Evolutionary conservation across 2,113 vertebrate species (phyloP).

Genomic region (Scophthalmus maximus): DNA sequence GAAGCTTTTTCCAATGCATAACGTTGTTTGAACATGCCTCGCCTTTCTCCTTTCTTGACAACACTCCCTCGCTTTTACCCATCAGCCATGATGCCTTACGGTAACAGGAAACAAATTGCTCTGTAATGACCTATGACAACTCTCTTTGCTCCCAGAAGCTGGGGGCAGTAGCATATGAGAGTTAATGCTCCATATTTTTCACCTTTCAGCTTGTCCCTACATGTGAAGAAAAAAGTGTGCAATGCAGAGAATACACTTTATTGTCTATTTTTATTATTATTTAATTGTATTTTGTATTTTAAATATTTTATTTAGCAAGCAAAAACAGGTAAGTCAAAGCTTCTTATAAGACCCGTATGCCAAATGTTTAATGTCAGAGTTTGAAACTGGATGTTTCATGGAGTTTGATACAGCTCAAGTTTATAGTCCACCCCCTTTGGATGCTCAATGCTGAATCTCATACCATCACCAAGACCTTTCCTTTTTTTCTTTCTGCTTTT

Average conservation of each 20-base stretch:
- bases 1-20: conserved; percentile 39
- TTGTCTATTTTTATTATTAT: background rate
- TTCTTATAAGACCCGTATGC: too few relatives aligned
- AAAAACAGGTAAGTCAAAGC: background rate
- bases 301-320: background rate
- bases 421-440: too few relatives aligned
- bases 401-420: too few relatives aligned
- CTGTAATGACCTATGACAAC: conserved; percentile 57
- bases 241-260: background rate
- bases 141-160: conserved; percentile 49
- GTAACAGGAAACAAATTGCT: conserved; percentile 71
- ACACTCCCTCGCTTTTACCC: conserved; percentile 29
- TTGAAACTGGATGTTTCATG: background rate
- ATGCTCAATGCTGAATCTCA: background rate
- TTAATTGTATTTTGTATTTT: background rate
- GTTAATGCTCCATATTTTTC: conserved; percentile 4
- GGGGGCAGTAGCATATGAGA: conserved; percentile 11
- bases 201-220: too few relatives aligned
- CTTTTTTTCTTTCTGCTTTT: background rate
- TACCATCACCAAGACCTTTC: too few relatives aligned
- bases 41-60: conserved; percentile 30
- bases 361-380: too few relatives aligned
- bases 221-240: background rate
- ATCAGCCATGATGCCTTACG: conserved; percentile 29
- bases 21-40: conserved; percentile 67